phyloP scores from a whole-genome alignment of 1,140 invertebrate genomes.

The Papilio polyxenes region DNA sequence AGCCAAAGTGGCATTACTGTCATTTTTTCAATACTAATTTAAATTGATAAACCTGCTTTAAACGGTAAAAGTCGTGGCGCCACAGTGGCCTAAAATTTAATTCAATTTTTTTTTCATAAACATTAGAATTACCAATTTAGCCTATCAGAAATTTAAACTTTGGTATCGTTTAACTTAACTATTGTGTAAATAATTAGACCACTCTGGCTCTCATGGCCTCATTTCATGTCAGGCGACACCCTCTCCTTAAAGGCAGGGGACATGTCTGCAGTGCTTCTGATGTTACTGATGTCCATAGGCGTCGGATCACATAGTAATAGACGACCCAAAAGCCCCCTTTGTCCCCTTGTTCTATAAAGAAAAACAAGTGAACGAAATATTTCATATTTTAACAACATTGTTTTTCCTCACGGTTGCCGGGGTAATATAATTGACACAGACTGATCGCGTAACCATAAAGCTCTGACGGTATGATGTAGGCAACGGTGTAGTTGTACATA shows the following conservation, averaged over 20 bases:
- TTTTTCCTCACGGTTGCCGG: not conserved
- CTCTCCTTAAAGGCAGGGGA: not conserved
- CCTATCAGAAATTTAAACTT: too few species aligned
- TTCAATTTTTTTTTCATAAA: too few species aligned
- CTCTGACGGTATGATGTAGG: not conserved
- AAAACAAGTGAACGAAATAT: not conserved
- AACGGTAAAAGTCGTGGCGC: too few species aligned
- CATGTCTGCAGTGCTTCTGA: not conserved
- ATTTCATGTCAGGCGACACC: not conserved
- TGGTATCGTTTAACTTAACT: too few species aligned
- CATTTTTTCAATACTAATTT: too few species aligned
- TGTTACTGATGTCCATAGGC: not conserved
- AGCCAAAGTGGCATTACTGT: too few species aligned
- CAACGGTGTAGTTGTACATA: slow-evolving; percentile 21
- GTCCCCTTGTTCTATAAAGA: not conserved
- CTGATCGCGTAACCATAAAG: slow-evolving; percentile 22
- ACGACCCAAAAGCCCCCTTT: not conserved
- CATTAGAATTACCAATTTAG: too few species aligned
- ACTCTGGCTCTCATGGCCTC: too few species aligned
- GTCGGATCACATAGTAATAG: not conserved
- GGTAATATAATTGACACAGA: slow-evolving; percentile 21
- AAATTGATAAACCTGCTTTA: too few species aligned
- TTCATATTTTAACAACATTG: not conserved
- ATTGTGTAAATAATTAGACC: too few species aligned
- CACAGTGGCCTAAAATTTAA: too few species aligned